These are phyloP conservation scores for Calosoma granatense DNA, from an alignment of 1,140 invertebrate species.

Conservation along the genomic window DNA sequence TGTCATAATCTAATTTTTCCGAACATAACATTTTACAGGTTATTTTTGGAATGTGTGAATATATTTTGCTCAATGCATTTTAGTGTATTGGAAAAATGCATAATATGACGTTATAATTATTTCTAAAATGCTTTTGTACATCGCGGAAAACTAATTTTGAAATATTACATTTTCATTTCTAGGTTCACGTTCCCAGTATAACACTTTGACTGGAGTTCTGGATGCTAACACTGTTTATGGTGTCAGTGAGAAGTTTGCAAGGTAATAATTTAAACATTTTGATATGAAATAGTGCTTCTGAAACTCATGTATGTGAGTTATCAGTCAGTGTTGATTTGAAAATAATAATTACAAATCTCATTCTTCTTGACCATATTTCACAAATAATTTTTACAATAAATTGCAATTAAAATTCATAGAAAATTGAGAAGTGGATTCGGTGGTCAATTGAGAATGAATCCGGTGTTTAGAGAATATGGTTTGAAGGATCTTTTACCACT, in stretches of 20 bases:
- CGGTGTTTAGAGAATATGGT: constrained; percentile 76
- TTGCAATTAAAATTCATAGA: constrained; percentile 31
- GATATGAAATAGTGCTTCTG: constrained; percentile 4
- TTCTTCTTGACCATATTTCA: background rate
- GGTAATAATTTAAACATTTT: constrained; percentile 36
- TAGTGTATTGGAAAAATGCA: too few relatives aligned
- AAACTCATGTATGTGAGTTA: constrained; percentile 12
- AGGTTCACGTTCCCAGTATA: constrained; percentile 70
- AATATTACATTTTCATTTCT: constrained; percentile 22
- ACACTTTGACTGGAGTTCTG: constrained; percentile 69
- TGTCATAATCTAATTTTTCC: too few relatives aligned
- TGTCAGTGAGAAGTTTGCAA: constrained; percentile 63
- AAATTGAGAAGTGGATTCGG: constrained; percentile 68
- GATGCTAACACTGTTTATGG: constrained; percentile 82
- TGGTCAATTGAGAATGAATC: constrained; percentile 75
- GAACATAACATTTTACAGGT: too few relatives aligned
- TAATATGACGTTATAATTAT: too few relatives aligned
- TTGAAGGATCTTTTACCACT: constrained; percentile 80
- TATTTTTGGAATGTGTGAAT: too few relatives aligned
- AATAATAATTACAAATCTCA: background rate
- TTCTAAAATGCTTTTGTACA: too few relatives aligned
- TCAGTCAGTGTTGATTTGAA: too few relatives aligned
- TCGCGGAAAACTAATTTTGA: too few relatives aligned
- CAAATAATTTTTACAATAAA: constrained; percentile 8
- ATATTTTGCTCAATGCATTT: too few relatives aligned